Evolutionary conservation across 2,888 invertebrate genomes (phyloP), one percentile per base, ranked within the genome.

Genomic region (Chaitophorus viminalis): DNA sequence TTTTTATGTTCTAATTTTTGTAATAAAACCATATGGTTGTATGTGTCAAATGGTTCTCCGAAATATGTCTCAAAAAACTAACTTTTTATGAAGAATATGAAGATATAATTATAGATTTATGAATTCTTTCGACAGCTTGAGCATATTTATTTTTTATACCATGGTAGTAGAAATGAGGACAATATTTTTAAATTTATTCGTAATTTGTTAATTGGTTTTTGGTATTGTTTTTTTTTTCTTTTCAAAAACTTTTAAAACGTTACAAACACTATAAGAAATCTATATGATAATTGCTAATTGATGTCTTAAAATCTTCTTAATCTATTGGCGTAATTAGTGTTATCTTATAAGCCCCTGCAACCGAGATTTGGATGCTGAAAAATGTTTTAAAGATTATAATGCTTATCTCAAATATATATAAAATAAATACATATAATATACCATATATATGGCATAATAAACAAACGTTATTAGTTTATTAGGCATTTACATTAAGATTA

Each of bases 181-280:
- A 77, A 33, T 31, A 77, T 68, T 25, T 68, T 68, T 46, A 46
- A 36, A 31, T 25, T 36, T 36, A 31, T 60, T 68, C 68, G 68
- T 68, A 68, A n/a, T 68, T 25, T n/a, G 33, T 60, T 79, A 79
- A 60, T 78, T 36, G 25, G n/a, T n/a, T 79, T 78, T 60, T 65
- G 52, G 11, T 76, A 18, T 6, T n/a, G 11, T n/a, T n/a, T n/a
- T n/a, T n/a, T n/a, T n/a, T n/a, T n/a, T 68, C 29, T 11, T 29
- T 29, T 68, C n/a, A 1, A n/a, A 60, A n/a, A 60, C 33, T 31
- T 60, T 33, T 3, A 25, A 68, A 68, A 68, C 68, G n/a, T 79
- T 79, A 79, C 25, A 65, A n/a, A 36, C 17, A 36, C 33, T 65
- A n/a, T n/a, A 65, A 17, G n/a, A 36, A 21, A 60, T 60, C 29